A percentile compares a stretch with the other conserved stretches of the same genome.
phyloP scores from a whole-genome alignment of 2,888 invertebrate genomes.

The Microchrysa polita region DNA sequence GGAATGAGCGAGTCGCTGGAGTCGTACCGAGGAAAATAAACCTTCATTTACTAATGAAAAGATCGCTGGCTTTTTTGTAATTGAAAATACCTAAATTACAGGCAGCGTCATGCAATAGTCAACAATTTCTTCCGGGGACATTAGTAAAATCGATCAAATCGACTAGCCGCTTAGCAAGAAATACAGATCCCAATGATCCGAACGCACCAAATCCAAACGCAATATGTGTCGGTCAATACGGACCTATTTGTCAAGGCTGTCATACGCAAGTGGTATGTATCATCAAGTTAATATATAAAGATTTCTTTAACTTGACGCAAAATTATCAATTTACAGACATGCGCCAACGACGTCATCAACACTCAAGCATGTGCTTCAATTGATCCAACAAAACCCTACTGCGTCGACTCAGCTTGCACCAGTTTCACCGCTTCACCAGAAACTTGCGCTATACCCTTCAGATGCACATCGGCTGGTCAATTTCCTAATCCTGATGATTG shows the following conservation, averaged over 20 bases:
- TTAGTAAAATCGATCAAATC: background rate
- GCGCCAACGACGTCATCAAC: slow-evolving; percentile 27
- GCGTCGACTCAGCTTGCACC: background rate
- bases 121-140: background rate
- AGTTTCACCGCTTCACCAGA: background rate
- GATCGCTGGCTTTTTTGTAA: too few species aligned
- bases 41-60: too few species aligned
- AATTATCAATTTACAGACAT: slow-evolving; percentile 15
- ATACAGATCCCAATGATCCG: background rate
- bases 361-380: slow-evolving; percentile 11
- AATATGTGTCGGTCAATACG: background rate
- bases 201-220: background rate
- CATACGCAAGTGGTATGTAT: slow-evolving; percentile 13
- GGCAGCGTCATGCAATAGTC: background rate
- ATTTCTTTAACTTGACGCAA: too few species aligned
- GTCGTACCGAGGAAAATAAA: too few species aligned
- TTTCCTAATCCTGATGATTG: slow-evolving; percentile 47
- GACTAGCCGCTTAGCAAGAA: background rate
- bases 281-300: too few species aligned
- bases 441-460: background rate
- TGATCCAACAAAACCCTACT: slow-evolving; percentile 21
- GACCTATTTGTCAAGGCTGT: slow-evolving; percentile 13
- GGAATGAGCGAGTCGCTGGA: too few species aligned
- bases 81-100: background rate
- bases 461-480: slow-evolving; percentile 64